Percentiles rank a stretch among this genome's conserved stretches.
phyloP scores from a whole-genome alignment of 2,113 vertebrate species.

The Acrocephalus arundinaceus region DNA sequence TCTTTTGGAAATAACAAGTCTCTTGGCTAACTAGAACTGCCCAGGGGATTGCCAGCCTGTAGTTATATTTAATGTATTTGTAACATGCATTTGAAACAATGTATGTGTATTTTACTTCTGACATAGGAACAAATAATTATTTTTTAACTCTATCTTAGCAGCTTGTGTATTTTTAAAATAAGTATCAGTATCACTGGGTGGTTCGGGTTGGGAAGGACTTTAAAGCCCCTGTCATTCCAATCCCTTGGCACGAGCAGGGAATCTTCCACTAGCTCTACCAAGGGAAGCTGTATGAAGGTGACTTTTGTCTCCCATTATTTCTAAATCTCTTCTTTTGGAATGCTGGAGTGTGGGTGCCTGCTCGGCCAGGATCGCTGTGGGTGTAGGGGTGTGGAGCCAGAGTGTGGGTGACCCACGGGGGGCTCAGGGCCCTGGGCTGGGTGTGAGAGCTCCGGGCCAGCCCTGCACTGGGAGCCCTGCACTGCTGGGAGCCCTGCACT shows the following conservation, averaged over 20 bases:
- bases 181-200: neutral
- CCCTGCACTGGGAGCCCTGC: neutral
- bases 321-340: neutral
- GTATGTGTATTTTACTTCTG: neutral
- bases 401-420: neutral
- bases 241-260: neutral
- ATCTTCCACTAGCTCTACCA: neutral
- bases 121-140: neutral
- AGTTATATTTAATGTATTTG: neutral
- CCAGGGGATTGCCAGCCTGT: rapidly evolving
- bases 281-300: rapidly evolving
- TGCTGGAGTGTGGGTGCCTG: too few species aligned
- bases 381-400: too few species aligned
- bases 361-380: neutral
- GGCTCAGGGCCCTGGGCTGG: neutral
- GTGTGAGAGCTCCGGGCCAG: neutral
- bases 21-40: neutral
- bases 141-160: neutral
- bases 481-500: neutral
- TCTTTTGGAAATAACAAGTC: neutral
- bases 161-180: neutral
- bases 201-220: neutral
- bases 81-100: neutral
- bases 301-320: rapidly evolving
- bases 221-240: neutral